phyloP scores from a whole-genome alignment of 2,113 vertebrate species.

The Salvator merianae region DNA sequence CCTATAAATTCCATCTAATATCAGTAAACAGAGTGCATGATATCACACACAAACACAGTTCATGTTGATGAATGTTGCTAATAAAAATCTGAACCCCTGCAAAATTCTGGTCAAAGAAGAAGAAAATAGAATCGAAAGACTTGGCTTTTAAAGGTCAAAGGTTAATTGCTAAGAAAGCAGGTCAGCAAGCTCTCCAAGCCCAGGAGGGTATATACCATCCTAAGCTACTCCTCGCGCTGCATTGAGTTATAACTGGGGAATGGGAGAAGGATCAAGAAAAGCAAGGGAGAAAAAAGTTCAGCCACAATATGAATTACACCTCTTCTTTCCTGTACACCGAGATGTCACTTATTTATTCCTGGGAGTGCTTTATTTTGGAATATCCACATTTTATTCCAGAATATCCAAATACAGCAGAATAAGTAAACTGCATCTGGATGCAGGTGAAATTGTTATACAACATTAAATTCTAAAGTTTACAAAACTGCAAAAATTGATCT shows the following conservation, averaged over 20 bases:
- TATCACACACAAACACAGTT: slow-evolving; percentile 15
- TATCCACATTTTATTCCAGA: no score
- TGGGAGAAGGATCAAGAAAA: neutral
- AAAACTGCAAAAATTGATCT: neutral
- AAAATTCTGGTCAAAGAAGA: slow-evolving; percentile 8
- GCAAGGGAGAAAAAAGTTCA: slow-evolving; percentile 25
- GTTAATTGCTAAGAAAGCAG: slow-evolving; percentile 23
- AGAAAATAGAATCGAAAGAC: slow-evolving; percentile 16
- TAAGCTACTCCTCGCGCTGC: neutral
- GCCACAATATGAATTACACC: slow-evolving; percentile 13
- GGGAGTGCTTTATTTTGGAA: no score
- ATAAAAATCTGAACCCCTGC: slow-evolving; percentile 9
- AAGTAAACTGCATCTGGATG: no score
- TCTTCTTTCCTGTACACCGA: neutral
- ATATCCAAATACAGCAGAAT: no score
- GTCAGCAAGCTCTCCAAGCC: slow-evolving; percentile 17
- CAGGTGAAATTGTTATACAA: no score
- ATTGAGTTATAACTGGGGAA: slow-evolving; percentile 12
- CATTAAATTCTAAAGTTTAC: slow-evolving; percentile 18
- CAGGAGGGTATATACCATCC: neutral
- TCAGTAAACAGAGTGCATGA: slow-evolving; percentile 6
- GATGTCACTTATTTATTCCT: no score
- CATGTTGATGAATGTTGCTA: slow-evolving; percentile 48
- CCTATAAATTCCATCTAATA: slow-evolving; percentile 38
- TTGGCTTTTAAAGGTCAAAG: slow-evolving; percentile 16